These are phyloP conservation scores for Adrianichthys oophorus DNA, from an alignment of 2,797 vertebrate genomes.

Conservation along the genomic window DNA sequence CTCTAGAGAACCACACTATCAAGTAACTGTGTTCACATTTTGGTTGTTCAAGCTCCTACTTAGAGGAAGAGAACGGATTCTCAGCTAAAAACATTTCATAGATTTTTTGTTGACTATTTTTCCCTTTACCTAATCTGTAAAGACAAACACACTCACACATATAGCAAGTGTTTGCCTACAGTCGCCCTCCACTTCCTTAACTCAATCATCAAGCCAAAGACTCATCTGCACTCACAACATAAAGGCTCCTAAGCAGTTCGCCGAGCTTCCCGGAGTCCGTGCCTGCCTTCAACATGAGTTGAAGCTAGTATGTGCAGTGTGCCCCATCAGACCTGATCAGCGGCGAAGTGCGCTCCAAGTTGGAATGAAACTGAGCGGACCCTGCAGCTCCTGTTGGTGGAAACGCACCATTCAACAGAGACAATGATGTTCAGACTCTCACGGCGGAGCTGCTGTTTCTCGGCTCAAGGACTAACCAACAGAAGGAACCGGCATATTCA, in stretches of 20 bases:
- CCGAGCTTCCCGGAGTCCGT: slow-evolving; percentile 69
- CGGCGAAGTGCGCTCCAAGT: slow-evolving; percentile 17
- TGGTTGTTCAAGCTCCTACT: slow-evolving; percentile 42
- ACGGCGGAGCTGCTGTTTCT: slow-evolving; percentile 19
- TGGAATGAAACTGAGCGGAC: slow-evolving; percentile 30
- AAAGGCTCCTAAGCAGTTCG: slow-evolving; percentile 55
- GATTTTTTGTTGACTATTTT: slow-evolving; percentile 30
- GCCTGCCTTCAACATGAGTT: slow-evolving; percentile 62
- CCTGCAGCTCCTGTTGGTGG: slow-evolving; percentile 45
- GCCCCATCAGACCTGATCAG: slow-evolving; percentile 14
- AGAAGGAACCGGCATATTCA: slow-evolving; percentile 63
- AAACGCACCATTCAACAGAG: slow-evolving; percentile 25
- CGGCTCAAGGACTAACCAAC: slow-evolving; percentile 67
- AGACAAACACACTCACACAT: slow-evolving; percentile 30
- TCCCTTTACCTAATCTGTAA: slow-evolving; percentile 36
- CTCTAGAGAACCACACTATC: slow-evolving; percentile 25
- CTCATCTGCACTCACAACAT: slow-evolving; percentile 51
- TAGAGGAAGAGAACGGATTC: slow-evolving; percentile 33
- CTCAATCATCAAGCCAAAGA: slow-evolving; percentile 97
- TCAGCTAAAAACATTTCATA: slow-evolving; percentile 24
- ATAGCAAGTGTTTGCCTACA: slow-evolving; percentile 33
- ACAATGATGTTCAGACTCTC: slow-evolving; percentile 39
- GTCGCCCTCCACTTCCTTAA: slow-evolving; percentile 67
- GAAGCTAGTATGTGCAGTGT: slow-evolving; percentile 16
- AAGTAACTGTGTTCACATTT: slow-evolving; percentile 41